A percentile compares a stretch with the other conserved stretches of the same genome.
Evolutionary conservation across 2,113 vertebrate genomes (phyloP).

Genomic region (Hydrochoerus hydrochaeris): DNA sequence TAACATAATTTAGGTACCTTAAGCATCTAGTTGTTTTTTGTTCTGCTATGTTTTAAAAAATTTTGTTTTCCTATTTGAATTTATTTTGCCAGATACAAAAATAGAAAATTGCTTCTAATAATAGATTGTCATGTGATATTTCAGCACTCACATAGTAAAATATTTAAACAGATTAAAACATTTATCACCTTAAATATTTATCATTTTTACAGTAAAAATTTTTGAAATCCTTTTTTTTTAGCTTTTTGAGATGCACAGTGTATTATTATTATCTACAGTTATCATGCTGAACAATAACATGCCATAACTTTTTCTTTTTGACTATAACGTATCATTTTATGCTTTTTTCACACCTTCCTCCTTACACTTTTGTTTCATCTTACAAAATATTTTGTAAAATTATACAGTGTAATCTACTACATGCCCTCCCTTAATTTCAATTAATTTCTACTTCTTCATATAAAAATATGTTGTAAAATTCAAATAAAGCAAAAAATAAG

Average conservation of each 20-base stretch:
- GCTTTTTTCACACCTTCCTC: background rate
- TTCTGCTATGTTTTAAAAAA: no score
- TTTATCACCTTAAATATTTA: background rate
- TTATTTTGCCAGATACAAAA: background rate
- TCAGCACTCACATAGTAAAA: background rate
- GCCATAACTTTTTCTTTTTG: background rate
- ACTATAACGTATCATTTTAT: background rate
- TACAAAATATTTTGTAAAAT: background rate
- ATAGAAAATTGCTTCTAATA: background rate
- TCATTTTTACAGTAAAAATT: background rate
- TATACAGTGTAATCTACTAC: background rate
- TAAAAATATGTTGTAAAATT: background rate
- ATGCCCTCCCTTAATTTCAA: background rate
- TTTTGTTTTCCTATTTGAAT: background rate
- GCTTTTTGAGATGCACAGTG: background rate
- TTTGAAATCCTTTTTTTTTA: background rate
- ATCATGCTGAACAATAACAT: background rate
- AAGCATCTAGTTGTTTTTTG: background rate
- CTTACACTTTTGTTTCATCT: background rate
- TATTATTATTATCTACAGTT: background rate
- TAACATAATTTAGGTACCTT: background rate
- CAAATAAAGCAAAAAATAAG: conserved; percentile 20
- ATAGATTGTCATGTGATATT: background rate
- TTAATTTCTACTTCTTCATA: background rate
- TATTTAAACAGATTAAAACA: background rate